Base-by-base conservation (phyloP, 35 echinoderm and acorn worm genomes). In the Strongylocentrotus purpuratus region DNA sequence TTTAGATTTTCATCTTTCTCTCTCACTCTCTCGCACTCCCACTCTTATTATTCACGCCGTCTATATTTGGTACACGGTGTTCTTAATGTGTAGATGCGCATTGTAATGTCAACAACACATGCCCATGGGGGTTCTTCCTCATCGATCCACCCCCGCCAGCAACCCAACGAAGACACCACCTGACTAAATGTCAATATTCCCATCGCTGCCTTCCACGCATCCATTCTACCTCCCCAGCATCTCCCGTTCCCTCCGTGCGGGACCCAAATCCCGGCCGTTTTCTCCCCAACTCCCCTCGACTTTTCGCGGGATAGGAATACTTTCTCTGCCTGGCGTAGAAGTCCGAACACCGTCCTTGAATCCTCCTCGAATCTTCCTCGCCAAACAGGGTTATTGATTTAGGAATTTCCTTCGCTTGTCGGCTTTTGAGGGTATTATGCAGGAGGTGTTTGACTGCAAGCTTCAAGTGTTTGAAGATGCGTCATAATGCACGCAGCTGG, bases 151-250 rank as follows among this genome's bases (percentile, higher is more conserved):
- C 65, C 45, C 87, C 33, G 87, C 33, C 87, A 89, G 87, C 45
- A 89, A 89, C 87, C 32, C 87, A 45, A 33, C 5, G 87, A 46
- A 89, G 87, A 89, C 25, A 89, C 87, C 87, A 89, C 87, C 87
- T 89, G 87, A 89, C 87, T 46, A 89, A 89, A 89, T 89, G 87
- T 89, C 87, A 89, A 89, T 89, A 89, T 46, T 89, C 87, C 33
- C 87, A 33, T 33, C 45, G 87, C 87, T 46, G 87, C 33, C 20
- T 41, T 33, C 87, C 32, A 4, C 32, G 12, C 65, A 78, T 78
- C 25, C 65, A n/a, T 78, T 78, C 65, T 22, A n/a, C 65, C 65
- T 78, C 25, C 65, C 25, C 8, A 10, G 50, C 35, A 41, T 41
- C 50, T 55, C 50, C 10, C 50, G 20, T n/a, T 78, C 65, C 20